Conservation (phyloP, 2,113 vertebrate species). For the Myrmophylax atrothorax region DNA sequence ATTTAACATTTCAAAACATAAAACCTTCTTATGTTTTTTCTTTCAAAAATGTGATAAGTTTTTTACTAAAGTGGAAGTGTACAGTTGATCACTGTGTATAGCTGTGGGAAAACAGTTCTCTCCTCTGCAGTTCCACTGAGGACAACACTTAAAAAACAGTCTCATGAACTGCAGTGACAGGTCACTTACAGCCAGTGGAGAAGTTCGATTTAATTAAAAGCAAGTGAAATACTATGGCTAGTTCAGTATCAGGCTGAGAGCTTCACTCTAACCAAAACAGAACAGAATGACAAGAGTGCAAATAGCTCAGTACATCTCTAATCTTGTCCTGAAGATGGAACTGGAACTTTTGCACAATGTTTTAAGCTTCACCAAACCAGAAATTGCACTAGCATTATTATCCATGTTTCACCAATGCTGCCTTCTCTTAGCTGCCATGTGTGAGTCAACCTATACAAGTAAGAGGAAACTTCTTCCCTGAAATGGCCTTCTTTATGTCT, state of each 20-base stretch:
- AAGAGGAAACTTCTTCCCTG: background rate
- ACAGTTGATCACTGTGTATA: background rate
- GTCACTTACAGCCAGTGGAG: background rate
- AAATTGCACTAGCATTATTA: background rate
- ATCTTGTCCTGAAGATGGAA: background rate
- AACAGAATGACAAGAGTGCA: background rate
- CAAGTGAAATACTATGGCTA: background rate
- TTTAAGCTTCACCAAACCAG: slow-evolving; percentile 16
- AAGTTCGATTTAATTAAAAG: background rate
- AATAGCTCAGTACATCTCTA: background rate
- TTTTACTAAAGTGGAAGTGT: background rate
- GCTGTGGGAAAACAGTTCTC: background rate
- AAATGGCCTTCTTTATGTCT: background rate
- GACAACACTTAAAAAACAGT: background rate
- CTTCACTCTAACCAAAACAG: background rate
- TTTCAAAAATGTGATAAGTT: background rate
- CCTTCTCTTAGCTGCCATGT: background rate
- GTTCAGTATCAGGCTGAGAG: background rate
- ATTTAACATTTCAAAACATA: background rate
- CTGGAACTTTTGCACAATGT: background rate
- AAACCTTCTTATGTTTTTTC: background rate
- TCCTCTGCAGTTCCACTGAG: background rate
- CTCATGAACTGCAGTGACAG: background rate
- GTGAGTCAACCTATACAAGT: background rate
- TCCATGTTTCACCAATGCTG: background rate